Evolutionary conservation across 2,113 vertebrate genomes (phyloP).

Genomic region (Scolopax mira): DNA sequence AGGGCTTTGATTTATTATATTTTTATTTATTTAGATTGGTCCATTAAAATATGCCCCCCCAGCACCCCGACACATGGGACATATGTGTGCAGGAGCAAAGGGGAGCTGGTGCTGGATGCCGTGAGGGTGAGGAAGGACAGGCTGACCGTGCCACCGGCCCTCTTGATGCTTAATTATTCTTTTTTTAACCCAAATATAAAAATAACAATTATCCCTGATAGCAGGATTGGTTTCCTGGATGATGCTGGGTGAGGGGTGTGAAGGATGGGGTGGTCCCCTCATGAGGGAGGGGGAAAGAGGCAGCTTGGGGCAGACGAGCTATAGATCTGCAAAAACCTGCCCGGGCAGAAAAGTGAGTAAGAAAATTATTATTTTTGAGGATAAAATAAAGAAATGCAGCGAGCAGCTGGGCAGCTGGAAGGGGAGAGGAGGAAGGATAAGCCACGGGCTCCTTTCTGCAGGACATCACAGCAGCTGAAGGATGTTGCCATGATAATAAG

Average conservation of each 20-base stretch:
- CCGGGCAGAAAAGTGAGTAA: neutral
- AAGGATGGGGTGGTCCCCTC: neutral
- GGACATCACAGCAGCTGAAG: neutral
- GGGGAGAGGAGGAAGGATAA: neutral
- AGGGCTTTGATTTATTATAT: neutral
- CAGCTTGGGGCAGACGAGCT: accelerated
- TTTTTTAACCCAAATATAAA: neutral
- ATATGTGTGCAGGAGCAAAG: neutral
- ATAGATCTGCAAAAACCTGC: neutral
- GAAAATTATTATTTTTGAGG: neutral
- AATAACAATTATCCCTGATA: no score
- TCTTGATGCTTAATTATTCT: neutral
- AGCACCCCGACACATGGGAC: neutral
- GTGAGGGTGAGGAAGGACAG: neutral
- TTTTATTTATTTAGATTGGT: neutral
- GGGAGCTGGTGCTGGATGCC: accelerated
- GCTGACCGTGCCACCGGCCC: accelerated
- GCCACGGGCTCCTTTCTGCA: neutral
- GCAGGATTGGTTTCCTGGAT: neutral
- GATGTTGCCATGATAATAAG: neutral
- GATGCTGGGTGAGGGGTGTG: neutral
- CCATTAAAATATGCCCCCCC: neutral
- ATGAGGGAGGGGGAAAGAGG: neutral
- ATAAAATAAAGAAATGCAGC: neutral
- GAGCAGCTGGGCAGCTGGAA: neutral